These are phyloP conservation scores for Drosophila histrio DNA, from an alignment of 2,888 invertebrate species.

Conservation along the genomic window DNA sequence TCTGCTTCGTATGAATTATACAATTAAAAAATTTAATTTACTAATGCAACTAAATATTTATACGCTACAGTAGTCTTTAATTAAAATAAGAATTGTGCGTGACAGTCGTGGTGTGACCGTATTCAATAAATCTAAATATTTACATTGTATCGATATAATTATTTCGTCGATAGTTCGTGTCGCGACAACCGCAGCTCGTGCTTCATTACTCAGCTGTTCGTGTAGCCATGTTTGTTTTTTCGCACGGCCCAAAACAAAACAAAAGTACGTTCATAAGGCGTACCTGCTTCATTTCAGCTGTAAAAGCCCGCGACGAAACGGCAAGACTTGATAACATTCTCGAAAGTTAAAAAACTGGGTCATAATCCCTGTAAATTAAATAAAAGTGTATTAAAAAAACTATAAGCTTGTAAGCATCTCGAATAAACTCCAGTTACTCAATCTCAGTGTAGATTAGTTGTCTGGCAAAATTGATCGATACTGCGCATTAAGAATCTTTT, in stretches of 20 bases:
- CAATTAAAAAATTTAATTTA: neutral
- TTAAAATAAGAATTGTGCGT: neutral
- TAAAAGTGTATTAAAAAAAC: constrained; percentile 31
- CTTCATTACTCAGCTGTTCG: constrained; percentile 39
- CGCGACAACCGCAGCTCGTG: neutral
- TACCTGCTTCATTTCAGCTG: constrained; percentile 51
- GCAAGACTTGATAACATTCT: constrained; percentile 17
- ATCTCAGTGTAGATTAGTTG: constrained; percentile 78
- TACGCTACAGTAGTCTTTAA: neutral
- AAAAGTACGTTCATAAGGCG: constrained; percentile 36
- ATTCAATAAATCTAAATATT: neutral
- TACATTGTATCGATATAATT: neutral
- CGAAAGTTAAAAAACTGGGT: constrained; percentile 22
- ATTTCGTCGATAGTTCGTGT: constrained; percentile 33
- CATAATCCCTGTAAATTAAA: constrained; percentile 13
- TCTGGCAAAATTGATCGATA: constrained; percentile 42
- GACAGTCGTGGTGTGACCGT: neutral
- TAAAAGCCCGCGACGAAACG: constrained; percentile 21
- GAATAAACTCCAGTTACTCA: constrained; percentile 60
- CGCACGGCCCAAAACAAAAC: constrained; percentile 65
- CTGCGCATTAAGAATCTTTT: constrained; percentile 58
- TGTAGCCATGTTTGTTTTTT: constrained; percentile 55
- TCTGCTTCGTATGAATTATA: no score
- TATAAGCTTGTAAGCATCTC: constrained; percentile 44
- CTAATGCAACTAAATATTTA: neutral